These are phyloP conservation scores for Lymantria dispar DNA, from an alignment of 2,888 invertebrate genomes.

Conservation along the genomic window DNA sequence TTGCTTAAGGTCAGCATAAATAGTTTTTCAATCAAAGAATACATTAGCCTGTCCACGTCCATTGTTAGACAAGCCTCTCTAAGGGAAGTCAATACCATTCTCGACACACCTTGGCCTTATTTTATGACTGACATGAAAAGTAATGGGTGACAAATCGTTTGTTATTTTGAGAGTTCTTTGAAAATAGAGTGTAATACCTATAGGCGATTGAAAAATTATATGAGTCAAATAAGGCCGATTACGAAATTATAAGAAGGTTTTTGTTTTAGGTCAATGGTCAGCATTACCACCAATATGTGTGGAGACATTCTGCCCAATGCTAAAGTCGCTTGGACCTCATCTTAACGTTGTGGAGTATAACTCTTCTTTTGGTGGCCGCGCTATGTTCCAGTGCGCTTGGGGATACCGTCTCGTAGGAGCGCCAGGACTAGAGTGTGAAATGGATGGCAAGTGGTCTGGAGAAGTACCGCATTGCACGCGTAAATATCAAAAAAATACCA, in stretches of 20 bases:
- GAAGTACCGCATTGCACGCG: slow-evolving; percentile 89
- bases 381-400: slow-evolving; percentile 92
- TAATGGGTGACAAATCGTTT: too few species aligned
- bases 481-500: slow-evolving; percentile 57
- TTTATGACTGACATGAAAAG: too few species aligned
- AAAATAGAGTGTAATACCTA: too few species aligned
- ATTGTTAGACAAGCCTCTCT: too few species aligned
- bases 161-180: too few species aligned
- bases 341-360: slow-evolving; percentile 90
- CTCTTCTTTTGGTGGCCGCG: slow-evolving; percentile 90
- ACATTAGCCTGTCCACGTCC: too few species aligned
- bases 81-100: too few species aligned
- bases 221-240: too few species aligned
- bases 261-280: slow-evolving; percentile 87
- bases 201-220: too few species aligned
- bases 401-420: slow-evolving; percentile 90
- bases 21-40: too few species aligned
- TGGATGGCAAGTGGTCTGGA: slow-evolving; percentile 91
- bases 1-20: too few species aligned
- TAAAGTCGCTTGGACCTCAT: slow-evolving; percentile 86
- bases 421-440: slow-evolving; percentile 90
- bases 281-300: slow-evolving; percentile 87
- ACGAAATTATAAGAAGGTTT: neutral
- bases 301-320: slow-evolving; percentile 89
- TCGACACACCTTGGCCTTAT: too few species aligned